Conservation (phyloP, 2,113 vertebrate species). For the Coturnix japonica region DNA sequence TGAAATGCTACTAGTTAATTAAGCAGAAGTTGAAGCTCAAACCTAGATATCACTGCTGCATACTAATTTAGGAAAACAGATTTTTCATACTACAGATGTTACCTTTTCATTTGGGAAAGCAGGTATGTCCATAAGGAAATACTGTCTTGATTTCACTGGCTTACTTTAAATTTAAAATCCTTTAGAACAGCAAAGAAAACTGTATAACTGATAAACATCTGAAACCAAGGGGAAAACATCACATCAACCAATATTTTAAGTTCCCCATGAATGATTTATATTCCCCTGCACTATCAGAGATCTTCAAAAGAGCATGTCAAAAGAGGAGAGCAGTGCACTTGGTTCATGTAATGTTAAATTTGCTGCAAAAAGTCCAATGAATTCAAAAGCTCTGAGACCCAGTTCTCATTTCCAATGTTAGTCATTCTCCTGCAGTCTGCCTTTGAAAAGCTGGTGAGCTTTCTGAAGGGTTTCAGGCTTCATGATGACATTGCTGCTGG, state of each 20-base stretch:
- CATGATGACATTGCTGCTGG: accelerated
- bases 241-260: slow-evolving; percentile 49
- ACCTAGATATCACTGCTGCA: not conserved
- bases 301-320: slow-evolving; percentile 56
- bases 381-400: slow-evolving; percentile 18
- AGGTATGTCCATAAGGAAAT: slow-evolving; percentile 34
- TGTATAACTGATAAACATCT: slow-evolving; percentile 27
- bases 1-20: slow-evolving; percentile 40
- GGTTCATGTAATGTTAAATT: slow-evolving; percentile 48
- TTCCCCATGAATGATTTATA: slow-evolving; percentile 62
- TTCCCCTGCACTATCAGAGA: not conserved
- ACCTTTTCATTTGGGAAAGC: slow-evolving; percentile 32
- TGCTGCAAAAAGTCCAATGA: not conserved
- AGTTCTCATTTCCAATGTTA: not conserved
- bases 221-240: slow-evolving; percentile 24
- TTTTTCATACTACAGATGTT: slow-evolving; percentile 28
- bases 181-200: not conserved
- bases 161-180: slow-evolving; percentile 21
- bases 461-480: not conserved
- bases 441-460: not conserved
- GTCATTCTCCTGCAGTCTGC: not conserved
- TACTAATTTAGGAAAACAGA: slow-evolving; percentile 31
- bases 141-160: not conserved
- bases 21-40: slow-evolving; percentile 16
- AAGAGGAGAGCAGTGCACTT: not conserved